Conservation (phyloP, 2,113 vertebrate species). For the Indri indri region DNA sequence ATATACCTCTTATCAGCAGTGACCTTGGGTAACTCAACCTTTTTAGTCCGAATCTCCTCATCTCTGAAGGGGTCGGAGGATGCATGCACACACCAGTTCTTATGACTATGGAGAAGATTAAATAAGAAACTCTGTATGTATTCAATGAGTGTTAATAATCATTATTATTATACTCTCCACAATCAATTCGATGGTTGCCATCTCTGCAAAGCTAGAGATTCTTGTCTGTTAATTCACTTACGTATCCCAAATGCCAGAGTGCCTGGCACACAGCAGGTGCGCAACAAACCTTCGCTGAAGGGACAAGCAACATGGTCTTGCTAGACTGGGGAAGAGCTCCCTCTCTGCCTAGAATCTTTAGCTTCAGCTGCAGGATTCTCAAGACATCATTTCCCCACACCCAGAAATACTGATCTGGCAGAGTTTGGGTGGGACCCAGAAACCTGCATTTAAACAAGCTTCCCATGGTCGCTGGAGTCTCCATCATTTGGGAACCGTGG, state of each 20-base stretch:
- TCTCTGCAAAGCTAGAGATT: background rate
- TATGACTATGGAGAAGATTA: too few relatives aligned
- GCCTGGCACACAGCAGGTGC: too few relatives aligned
- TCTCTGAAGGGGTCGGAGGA: background rate
- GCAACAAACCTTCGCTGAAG: background rate
- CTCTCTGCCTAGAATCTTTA: background rate
- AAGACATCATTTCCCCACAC: background rate
- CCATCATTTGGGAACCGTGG: background rate
- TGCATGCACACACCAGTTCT: rapidly evolving
- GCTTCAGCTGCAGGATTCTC: background rate
- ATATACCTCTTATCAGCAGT: background rate
- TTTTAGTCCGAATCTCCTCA: background rate
- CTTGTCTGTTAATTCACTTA: background rate
- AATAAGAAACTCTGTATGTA: background rate
- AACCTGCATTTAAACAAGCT: background rate
- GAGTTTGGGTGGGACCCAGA: background rate
- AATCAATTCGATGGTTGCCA: background rate
- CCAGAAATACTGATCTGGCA: background rate
- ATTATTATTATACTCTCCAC: background rate
- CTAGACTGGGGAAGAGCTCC: background rate
- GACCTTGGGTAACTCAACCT: background rate
- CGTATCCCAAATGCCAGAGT: too few relatives aligned
- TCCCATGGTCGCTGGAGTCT: rapidly evolving
- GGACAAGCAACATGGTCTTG: background rate
- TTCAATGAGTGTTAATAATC: too few relatives aligned